Evolutionary conservation across 2,797 vertebrate species (phyloP).

Genomic region (Merluccius polli): DNA sequence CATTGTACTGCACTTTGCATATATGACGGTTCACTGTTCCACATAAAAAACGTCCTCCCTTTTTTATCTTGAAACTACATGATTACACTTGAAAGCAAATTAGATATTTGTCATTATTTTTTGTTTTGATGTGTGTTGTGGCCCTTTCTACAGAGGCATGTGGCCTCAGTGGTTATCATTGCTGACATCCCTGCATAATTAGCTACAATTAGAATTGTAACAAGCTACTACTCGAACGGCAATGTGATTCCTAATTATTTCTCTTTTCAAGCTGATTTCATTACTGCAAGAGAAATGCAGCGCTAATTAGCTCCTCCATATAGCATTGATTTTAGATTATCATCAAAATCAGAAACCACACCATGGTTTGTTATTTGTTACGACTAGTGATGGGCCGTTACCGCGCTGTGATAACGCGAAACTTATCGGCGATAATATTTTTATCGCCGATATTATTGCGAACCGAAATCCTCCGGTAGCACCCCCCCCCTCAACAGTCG

Average conservation of each 20-base stretch:
- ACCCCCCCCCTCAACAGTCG: too few species aligned
- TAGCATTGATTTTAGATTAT: constrained; percentile 30
- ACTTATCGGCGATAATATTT: too few species aligned
- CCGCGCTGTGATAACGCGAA: too few species aligned
- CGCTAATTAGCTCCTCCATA: constrained; percentile 42
- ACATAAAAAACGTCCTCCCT: neutral
- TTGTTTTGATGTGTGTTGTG: constrained; percentile 27
- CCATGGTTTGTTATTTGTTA: constrained; percentile 16
- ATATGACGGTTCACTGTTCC: neutral
- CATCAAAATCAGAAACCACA: constrained; percentile 29
- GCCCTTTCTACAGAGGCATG: constrained; percentile 31
- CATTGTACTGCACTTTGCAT: neutral
- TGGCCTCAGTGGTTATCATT: constrained; percentile 45
- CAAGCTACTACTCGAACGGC: constrained; percentile 43
- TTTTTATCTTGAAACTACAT: neutral
- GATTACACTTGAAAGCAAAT: neutral
- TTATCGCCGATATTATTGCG: too few species aligned
- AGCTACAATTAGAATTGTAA: constrained; percentile 50
- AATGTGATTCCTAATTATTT: constrained; percentile 53
- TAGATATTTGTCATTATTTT: neutral
- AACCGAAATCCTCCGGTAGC: too few species aligned
- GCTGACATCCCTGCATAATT: constrained; percentile 50
- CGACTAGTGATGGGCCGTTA: too few species aligned
- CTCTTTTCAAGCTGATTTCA: constrained; percentile 49
- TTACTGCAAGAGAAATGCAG: constrained; percentile 29